Percentiles rank a stretch among this genome's conserved stretches.
Conservation (phyloP, 2,888 invertebrate genomes). For the Phalera bucephala region DNA sequence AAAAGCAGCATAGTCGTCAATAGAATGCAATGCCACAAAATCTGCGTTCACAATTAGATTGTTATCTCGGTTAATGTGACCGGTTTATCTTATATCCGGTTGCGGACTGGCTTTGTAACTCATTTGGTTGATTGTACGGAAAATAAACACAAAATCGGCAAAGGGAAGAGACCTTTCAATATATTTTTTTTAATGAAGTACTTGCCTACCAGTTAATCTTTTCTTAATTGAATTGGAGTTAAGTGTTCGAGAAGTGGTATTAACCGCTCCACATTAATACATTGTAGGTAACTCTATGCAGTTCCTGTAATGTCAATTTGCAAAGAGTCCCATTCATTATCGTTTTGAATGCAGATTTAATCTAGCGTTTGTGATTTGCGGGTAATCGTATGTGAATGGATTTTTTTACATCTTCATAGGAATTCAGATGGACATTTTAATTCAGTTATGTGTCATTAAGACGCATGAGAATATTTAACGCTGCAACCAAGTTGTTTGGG, state of each 20-base stretch:
- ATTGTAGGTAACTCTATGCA: constrained; percentile 1
- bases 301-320: not conserved
- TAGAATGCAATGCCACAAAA: constrained; percentile 56
- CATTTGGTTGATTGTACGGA: constrained; percentile 15
- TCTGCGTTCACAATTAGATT: constrained; percentile 71
- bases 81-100: constrained; percentile 48
- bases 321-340: not conserved
- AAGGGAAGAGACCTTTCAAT: constrained; percentile 24
- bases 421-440: too few relatives aligned
- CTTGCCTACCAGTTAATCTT: constrained; percentile 21
- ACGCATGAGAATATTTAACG: too few relatives aligned
- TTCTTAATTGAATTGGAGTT: constrained; percentile 28
- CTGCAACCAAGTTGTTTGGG: too few relatives aligned
- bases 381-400: not conserved
- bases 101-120: constrained; percentile 29
- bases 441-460: too few relatives aligned
- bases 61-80: constrained; percentile 63
- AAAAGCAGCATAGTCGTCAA: too few relatives aligned
- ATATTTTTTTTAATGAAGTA: constrained; percentile 24
- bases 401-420: not conserved
- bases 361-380: not conserved
- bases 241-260: constrained; percentile 29
- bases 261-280: constrained; percentile 16
- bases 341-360: constrained; percentile 1
- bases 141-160: constrained; percentile 32